Conservation (phyloP, 2,888 invertebrate genomes). For the Leptothorax acervorum region DNA sequence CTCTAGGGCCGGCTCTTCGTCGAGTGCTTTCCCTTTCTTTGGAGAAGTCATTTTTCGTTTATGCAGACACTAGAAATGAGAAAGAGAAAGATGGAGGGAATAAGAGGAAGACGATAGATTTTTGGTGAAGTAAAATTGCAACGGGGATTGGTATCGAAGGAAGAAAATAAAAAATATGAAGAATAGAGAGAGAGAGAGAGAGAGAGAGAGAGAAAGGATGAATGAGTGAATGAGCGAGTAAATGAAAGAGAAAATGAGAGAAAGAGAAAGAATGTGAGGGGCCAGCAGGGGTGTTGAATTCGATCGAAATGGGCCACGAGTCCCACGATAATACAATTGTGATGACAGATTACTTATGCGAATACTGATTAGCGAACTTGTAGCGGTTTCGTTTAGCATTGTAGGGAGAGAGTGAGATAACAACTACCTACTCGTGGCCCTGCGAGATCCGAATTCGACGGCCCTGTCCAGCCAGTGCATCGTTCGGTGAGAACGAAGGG, state of each 20-base stretch:
- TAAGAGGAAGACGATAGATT: neutral
- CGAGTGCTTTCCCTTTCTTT: conserved; percentile 67
- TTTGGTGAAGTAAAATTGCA: neutral
- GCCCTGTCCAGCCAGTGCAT: conserved; percentile 61
- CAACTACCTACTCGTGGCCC: conserved; percentile 66
- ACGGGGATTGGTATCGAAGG: neutral
- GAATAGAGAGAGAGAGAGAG: conserved; percentile 12
- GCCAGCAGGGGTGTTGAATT: conserved; percentile 69
- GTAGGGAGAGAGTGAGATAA: conserved; percentile 52
- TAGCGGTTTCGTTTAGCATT: conserved; percentile 61
- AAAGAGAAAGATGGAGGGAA: neutral
- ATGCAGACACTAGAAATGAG: conserved; percentile 43
- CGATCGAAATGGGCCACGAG: conserved; percentile 63
- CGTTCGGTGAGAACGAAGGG: conserved; percentile 23
- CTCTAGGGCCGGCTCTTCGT: conserved; percentile 54
- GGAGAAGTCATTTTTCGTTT: conserved; percentile 37
- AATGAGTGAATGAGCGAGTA: conserved; percentile 37
- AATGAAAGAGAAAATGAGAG: conserved; percentile 52
- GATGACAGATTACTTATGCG: conserved; percentile 69
- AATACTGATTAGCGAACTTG: conserved; percentile 64
- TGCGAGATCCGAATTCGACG: conserved; percentile 67
- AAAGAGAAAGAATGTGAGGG: conserved; percentile 57
- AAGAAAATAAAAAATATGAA: conserved; percentile 8
- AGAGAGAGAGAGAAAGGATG: conserved; percentile 31
- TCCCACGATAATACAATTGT: conserved; percentile 68